Percentiles rank a stretch among this genome's conserved stretches.
These are phyloP conservation scores for Mormyrus hasselquistii DNA, from an alignment of 2,797 vertebrate species.

Conservation along the genomic window DNA sequence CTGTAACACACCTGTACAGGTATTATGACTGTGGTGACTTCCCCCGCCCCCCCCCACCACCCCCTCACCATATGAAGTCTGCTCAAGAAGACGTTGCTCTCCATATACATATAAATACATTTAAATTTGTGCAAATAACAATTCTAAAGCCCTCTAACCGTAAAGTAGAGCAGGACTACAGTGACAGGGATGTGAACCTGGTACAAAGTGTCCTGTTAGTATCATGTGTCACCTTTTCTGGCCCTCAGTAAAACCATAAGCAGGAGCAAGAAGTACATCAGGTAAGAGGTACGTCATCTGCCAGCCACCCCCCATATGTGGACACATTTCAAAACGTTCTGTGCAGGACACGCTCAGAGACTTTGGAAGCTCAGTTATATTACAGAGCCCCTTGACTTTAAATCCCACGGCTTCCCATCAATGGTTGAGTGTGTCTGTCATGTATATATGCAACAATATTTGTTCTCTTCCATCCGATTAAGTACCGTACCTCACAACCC, in stretches of 20 bases:
- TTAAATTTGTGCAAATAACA: constrained; percentile 58
- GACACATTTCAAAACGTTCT: not conserved
- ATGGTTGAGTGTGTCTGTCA: constrained; percentile 27
- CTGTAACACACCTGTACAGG: not conserved
- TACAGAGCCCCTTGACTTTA: not conserved
- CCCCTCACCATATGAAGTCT: constrained; percentile 30
- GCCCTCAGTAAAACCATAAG: not conserved
- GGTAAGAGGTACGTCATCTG: not conserved
- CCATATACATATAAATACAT: constrained; percentile 59
- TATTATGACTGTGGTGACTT: not conserved
- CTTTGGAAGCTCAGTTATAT: not conserved
- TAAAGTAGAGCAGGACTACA: constrained; percentile 31
- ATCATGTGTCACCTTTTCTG: not conserved
- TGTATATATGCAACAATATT: not conserved
- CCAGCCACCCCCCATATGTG: not conserved
- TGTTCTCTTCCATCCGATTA: constrained; percentile 22
- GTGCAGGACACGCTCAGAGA: not conserved
- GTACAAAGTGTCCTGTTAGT: not conserved
- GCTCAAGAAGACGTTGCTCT: constrained; percentile 46
- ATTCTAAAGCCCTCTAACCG: constrained; percentile 44
- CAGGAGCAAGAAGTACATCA: not conserved
- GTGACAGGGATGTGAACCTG: not conserved
- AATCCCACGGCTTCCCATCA: not conserved
- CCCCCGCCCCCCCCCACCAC: constrained; percentile 28
- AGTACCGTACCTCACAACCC: constrained; percentile 36